phyloP scores from a whole-genome alignment of 2,888 invertebrate species.

The Hydrotaea cyrtoneurina region DNA sequence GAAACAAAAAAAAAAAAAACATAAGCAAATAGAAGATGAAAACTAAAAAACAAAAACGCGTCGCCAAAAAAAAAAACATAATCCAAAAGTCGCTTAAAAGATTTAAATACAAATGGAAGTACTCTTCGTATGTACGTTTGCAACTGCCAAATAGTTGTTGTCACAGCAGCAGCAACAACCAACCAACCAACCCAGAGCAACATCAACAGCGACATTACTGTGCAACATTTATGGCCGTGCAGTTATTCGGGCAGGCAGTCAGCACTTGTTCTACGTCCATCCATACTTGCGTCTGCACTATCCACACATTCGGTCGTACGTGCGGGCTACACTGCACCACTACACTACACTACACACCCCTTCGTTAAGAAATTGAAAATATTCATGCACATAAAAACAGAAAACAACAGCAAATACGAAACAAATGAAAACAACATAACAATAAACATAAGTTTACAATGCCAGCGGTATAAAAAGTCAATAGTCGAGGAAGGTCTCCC shows the following conservation, averaged over 20 bases:
- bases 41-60: too few relatives aligned
- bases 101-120: constrained; percentile 34
- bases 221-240: constrained; percentile 37
- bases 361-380: constrained; percentile 36
- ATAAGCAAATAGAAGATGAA: neutral
- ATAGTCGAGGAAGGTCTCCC: constrained; percentile 28
- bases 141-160: too few relatives aligned
- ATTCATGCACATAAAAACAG: neutral
- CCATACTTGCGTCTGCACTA: neutral
- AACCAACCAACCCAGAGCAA: constrained; percentile 23
- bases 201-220: neutral
- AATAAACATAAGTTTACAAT: constrained; percentile 58
- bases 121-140: neutral
- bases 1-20: neutral
- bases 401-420: constrained; percentile 7
- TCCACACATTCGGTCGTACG: neutral
- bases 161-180: neutral
- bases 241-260: neutral
- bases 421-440: constrained; percentile 46
- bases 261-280: constrained; percentile 35
- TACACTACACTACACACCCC: neutral
- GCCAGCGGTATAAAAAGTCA: constrained; percentile 38
- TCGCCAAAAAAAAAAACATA: too few relatives aligned
- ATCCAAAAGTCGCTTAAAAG: constrained; percentile 13
- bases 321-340: too few relatives aligned